Percentiles rank a stretch among this genome's conserved stretches.
Evolutionary conservation across 2,888 invertebrate species (phyloP).

Genomic region (Ophraella communa): DNA sequence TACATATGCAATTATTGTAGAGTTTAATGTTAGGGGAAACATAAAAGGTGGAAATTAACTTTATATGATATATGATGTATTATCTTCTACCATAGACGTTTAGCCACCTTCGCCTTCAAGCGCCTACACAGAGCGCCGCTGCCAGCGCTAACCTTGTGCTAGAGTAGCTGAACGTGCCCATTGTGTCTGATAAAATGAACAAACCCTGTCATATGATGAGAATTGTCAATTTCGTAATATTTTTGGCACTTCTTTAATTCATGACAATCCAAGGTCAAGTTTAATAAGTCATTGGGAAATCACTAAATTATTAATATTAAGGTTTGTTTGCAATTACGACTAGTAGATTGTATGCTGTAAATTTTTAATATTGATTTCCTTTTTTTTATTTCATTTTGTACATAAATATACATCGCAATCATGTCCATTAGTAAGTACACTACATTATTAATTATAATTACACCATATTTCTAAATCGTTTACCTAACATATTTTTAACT

Average conservation of each 20-base stretch:
- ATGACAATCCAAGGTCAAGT: constrained; percentile 13
- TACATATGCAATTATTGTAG: too few species aligned
- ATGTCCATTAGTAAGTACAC: constrained; percentile 14
- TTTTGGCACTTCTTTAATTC: not conserved
- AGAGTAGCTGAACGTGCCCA: too few species aligned
- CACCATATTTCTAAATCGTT: not conserved
- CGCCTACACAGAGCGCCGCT: too few species aligned
- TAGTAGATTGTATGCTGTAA: constrained; percentile 1
- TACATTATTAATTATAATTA: not conserved
- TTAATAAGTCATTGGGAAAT: not conserved
- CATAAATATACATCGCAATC: not conserved
- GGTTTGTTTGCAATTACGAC: constrained; percentile 14
- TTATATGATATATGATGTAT: too few species aligned
- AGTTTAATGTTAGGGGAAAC: too few species aligned
- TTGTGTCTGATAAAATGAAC: not conserved
- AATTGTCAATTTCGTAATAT: not conserved
- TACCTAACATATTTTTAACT: not conserved
- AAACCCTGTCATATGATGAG: not conserved
- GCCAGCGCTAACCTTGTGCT: too few species aligned
- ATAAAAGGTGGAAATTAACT: too few species aligned
- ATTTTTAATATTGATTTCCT: not conserved
- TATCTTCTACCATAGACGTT: too few species aligned
- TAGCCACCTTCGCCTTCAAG: too few species aligned
- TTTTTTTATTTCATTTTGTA: not conserved
- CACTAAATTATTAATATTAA: not conserved